Conservation (phyloP, 2,797 vertebrate species). For the Protosalanx chinensis region DNA sequence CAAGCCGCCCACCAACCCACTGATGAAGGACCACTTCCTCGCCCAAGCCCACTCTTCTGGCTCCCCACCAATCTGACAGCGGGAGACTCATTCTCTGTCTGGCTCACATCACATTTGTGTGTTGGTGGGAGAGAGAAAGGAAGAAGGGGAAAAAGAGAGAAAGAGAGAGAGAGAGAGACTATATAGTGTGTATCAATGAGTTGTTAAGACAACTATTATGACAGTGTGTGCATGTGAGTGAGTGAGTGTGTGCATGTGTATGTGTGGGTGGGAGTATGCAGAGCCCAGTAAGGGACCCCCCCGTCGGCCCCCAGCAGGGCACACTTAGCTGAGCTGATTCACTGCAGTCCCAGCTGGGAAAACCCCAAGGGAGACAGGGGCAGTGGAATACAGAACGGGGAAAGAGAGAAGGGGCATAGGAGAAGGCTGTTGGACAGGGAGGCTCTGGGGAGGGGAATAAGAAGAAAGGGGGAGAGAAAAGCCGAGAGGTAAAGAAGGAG, state of each 20-base stretch:
- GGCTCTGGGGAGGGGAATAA: constrained; percentile 17
- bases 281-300: constrained; percentile 20
- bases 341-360: constrained; percentile 10
- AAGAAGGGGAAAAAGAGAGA: not conserved
- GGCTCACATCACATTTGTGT: constrained; percentile 2
- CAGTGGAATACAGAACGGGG: not conserved
- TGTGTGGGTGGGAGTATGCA: constrained; percentile 12
- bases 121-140: not conserved
- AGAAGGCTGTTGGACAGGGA: constrained; percentile 24
- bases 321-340: constrained; percentile 24
- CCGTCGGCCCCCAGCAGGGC: constrained; percentile 18
- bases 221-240: not conserved
- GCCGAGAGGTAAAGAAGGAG: not conserved
- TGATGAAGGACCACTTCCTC: constrained; percentile 10
- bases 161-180: not conserved
- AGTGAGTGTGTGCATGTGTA: constrained; percentile 15
- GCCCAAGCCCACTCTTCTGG: constrained; percentile 3
- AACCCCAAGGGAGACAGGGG: constrained; percentile 9
- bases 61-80: not conserved
- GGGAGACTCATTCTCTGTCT: not conserved
- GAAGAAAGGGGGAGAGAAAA: not conserved
- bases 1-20: not conserved
- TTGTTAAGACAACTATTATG: constrained; percentile 8
- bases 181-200: not conserved
- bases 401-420: not conserved